These are phyloP conservation scores for Bettongia penicillata DNA, from an alignment of 2,113 vertebrate genomes.

Conservation along the genomic window DNA sequence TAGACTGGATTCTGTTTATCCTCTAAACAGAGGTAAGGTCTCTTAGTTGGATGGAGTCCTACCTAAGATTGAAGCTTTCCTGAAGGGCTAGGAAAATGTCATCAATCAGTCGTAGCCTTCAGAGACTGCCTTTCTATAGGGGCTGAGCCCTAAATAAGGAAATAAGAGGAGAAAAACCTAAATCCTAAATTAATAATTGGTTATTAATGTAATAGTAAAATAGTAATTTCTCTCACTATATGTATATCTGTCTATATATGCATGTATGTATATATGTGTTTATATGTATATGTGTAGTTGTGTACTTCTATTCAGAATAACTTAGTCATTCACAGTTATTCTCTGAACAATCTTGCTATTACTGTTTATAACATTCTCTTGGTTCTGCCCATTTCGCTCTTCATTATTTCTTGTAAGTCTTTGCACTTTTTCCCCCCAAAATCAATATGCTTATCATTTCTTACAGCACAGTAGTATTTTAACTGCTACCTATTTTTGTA, in stretches of 20 bases:
- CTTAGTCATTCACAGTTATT: neutral
- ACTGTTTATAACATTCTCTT: neutral
- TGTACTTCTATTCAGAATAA: neutral
- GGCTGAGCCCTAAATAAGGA: neutral
- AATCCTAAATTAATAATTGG: too few species aligned
- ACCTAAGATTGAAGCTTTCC: neutral
- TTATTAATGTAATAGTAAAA: too few species aligned
- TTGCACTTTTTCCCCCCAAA: neutral
- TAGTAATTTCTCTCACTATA: too few species aligned
- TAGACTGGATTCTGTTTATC: neutral
- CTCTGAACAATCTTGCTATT: neutral
- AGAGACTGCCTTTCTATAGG: neutral
- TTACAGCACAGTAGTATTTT: neutral
- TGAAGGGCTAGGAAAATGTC: neutral
- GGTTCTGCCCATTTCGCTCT: neutral
- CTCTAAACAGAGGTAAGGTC: neutral
- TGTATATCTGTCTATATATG: too few species aligned
- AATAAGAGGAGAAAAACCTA: too few species aligned
- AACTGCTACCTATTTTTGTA: neutral
- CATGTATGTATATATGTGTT: too few species aligned
- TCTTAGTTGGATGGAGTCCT: neutral
- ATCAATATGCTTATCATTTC: neutral
- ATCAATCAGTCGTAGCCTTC: neutral
- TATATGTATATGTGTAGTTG: too few species aligned
- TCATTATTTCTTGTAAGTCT: neutral